Evolutionary conservation across 2,113 vertebrate species (phyloP), one percentile per base, ranked within the genome.

Genomic region (Anthoscopus minutus): DNA sequence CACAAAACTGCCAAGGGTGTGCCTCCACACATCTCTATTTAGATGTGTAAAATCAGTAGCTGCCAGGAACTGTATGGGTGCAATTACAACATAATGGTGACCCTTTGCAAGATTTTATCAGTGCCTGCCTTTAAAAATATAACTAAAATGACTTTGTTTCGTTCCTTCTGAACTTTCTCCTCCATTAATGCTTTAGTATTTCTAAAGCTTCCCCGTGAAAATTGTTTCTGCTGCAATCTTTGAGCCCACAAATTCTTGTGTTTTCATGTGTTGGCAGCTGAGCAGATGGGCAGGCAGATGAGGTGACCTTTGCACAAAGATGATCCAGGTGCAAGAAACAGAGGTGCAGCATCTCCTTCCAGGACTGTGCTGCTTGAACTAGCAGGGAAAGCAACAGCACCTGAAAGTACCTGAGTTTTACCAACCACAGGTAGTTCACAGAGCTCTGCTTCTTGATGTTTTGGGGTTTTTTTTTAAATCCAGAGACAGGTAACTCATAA

Each of bases 81-180:
- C 62, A 78, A 83, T 85, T 88, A 54, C 92, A 88, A 58, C 65
- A 40, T 30, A 95, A 74, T 66, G 48, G 70, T 71, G 57, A 79
- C 61, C 53, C 65, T 87, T 62, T 13, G 33, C 56, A 94, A 90
- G 93, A 67, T 78, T 86, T 71, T 56, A 85, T 84, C 86, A n/a
- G 35, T 44, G 58, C 15, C 56, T 81, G 56, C 42, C n/a, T 61
- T 88, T 28, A 48, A 81, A 76, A 76, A 54, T 31, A 15, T 6
- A 86, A 35, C 53, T 45, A 20, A 61, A 84, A 25, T 1, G 0
- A 47, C 60, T 71, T 89, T 8, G 51, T 50, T 91, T 84, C 4
- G 0, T 56, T 89, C 27, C 38, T 53, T 60, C 33, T 81, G 65
- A 91, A 71, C 65, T 84, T 87, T 64, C 35, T 62, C 23, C 27